These are phyloP conservation scores for Silurus aristotelis DNA, from an alignment of 2,797 vertebrate species.

Conservation along the genomic window DNA sequence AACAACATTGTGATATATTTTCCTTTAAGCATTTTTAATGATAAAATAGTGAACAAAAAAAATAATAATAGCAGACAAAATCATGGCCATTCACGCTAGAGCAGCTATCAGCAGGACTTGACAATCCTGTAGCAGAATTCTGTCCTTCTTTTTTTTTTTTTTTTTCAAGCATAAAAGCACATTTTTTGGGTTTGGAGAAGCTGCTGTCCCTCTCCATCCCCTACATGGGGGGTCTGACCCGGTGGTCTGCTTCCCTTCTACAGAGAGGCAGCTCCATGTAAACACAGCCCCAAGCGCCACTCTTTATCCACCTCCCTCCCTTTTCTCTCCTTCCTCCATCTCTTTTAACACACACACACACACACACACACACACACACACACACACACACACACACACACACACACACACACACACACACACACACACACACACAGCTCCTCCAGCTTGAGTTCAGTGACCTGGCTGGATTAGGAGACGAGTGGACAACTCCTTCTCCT, in stretches of 20 bases:
- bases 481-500: conserved; percentile 12
- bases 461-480: conserved; percentile 26
- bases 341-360: neutral
- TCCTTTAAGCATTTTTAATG: neutral
- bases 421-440: conserved; percentile 11
- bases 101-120: neutral
- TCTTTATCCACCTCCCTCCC: conserved; percentile 43
- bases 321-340: conserved; percentile 3
- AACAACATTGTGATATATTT: neutral
- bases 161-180: neutral
- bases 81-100: neutral
- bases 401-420: conserved; percentile 24
- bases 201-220: conserved; percentile 40
- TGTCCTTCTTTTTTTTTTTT: conserved; percentile 1
- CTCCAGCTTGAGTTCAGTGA: conserved; percentile 27
- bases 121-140: neutral
- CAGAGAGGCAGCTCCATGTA: conserved; percentile 55
- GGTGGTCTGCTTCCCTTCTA: conserved; percentile 54
- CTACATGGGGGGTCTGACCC: conserved; percentile 57
- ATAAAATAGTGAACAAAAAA: no score
- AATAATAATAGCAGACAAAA: neutral
- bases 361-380: conserved; percentile 20
- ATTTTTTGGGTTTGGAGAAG: neutral
- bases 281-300: conserved; percentile 51
- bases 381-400: conserved; percentile 4